Conservation (phyloP, 2,888 invertebrate genomes). For the Melipona beecheii region DNA sequence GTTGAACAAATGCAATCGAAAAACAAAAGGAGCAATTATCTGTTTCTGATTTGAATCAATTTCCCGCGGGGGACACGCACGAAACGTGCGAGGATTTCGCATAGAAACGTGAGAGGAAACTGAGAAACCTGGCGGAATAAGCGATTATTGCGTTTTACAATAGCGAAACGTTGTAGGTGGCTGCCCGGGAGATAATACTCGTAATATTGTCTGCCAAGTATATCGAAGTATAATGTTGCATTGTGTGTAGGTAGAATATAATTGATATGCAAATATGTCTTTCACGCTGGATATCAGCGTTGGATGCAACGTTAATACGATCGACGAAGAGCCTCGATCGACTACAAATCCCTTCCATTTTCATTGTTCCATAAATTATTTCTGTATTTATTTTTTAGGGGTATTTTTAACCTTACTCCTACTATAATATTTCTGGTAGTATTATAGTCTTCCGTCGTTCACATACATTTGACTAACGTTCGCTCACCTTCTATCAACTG, state of each 20-base stretch:
- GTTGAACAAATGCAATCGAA: background rate
- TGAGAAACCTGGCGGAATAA: background rate
- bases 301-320: conserved; percentile 26
- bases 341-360: conserved; percentile 1
- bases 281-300: conserved; percentile 44
- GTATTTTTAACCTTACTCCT: too few species aligned
- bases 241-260: conserved; percentile 61
- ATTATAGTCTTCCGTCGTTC: too few species aligned
- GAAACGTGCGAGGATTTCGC: background rate
- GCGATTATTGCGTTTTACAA: background rate
- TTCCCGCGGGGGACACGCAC: background rate
- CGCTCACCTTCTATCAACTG: too few species aligned
- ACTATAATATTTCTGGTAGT: too few species aligned
- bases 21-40: background rate
- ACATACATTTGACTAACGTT: too few species aligned
- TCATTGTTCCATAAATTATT: background rate
- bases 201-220: conserved; percentile 45
- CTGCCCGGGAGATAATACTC: conserved; percentile 47
- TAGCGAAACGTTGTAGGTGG: conserved; percentile 53
- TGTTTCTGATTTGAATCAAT: background rate
- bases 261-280: conserved; percentile 71
- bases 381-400: too few species aligned
- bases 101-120: background rate
- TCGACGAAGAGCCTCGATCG: conserved; percentile 5
- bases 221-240: conserved; percentile 60